phyloP scores from a whole-genome alignment of 2,888 invertebrate species.

The Xanthorhoe designata region DNA sequence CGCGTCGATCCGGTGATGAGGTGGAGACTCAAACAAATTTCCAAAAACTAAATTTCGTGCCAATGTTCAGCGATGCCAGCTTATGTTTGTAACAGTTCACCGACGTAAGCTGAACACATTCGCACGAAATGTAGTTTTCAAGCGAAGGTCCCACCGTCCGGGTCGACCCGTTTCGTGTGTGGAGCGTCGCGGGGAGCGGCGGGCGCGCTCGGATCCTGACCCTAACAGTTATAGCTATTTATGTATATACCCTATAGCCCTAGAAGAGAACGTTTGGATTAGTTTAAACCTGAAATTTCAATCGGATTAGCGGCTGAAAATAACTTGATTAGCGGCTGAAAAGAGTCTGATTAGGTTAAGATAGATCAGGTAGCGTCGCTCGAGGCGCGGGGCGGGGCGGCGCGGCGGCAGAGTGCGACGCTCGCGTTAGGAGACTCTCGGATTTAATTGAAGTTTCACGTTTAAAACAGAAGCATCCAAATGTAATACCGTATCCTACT shows the following conservation, averaged over 20 bases:
- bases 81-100: no score
- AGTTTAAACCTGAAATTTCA: slow-evolving; percentile 76
- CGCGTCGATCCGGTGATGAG: no score
- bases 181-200: not conserved
- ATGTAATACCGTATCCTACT: not conserved
- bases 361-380: slow-evolving; percentile 8
- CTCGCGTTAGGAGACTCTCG: slow-evolving; percentile 14
- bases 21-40: no score
- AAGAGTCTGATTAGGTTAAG: slow-evolving; percentile 55
- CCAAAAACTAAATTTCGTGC: no score
- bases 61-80: no score
- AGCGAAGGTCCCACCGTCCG: no score
- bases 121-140: no score
- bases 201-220: not conserved
- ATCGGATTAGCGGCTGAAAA: slow-evolving; percentile 76
- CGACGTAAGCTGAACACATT: no score
- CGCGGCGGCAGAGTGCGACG: slow-evolving; percentile 13
- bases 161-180: not conserved
- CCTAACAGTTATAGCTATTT: slow-evolving; percentile 31
- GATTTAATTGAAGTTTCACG: slow-evolving; percentile 29
- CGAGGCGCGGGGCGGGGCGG: slow-evolving; percentile 12
- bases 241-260: slow-evolving; percentile 67
- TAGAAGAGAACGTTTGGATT: slow-evolving; percentile 66
- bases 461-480: slow-evolving; percentile 25
- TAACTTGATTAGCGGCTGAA: slow-evolving; percentile 74